Conservation (phyloP, 2,888 invertebrate species). For the Dexiosoma caninum region DNA sequence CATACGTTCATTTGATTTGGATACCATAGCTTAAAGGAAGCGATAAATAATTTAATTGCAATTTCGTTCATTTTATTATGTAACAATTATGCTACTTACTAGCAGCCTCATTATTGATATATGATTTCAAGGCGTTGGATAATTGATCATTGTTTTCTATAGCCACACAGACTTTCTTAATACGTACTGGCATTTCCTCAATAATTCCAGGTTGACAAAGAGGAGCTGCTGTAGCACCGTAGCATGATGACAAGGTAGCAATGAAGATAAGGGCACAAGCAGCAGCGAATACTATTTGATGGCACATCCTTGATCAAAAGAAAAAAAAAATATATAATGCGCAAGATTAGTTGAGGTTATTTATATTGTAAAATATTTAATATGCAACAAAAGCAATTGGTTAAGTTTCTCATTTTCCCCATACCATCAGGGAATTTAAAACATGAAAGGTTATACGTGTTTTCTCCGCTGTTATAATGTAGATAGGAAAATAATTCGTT, state of each 20-base stretch:
- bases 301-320: slow-evolving; percentile 69
- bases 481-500: slow-evolving; percentile 38
- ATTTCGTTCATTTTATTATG: not conserved
- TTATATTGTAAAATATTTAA: not conserved
- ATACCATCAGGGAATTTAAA: slow-evolving; percentile 41
- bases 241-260: slow-evolving; percentile 65
- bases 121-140: slow-evolving; percentile 74
- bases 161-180: slow-evolving; percentile 80
- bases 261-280: slow-evolving; percentile 66
- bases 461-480: not conserved
- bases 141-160: slow-evolving; percentile 78
- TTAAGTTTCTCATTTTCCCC: slow-evolving; percentile 37
- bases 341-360: slow-evolving; percentile 8
- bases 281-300: slow-evolving; percentile 70
- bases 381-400: slow-evolving; percentile 38
- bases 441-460: slow-evolving; percentile 56
- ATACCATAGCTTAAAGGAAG: slow-evolving; percentile 71
- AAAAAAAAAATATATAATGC: slow-evolving; percentile 8
- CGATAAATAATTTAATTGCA: not conserved
- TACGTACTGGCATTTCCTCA: slow-evolving; percentile 80
- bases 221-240: slow-evolving; percentile 77
- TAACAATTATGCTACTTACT: slow-evolving; percentile 68
- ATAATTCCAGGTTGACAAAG: slow-evolving; percentile 80
- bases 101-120: slow-evolving; percentile 77
- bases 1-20: slow-evolving; percentile 74